These are phyloP conservation scores for Cephus cinctus DNA, from an alignment of 1,140 invertebrate genomes.

Conservation along the genomic window DNA sequence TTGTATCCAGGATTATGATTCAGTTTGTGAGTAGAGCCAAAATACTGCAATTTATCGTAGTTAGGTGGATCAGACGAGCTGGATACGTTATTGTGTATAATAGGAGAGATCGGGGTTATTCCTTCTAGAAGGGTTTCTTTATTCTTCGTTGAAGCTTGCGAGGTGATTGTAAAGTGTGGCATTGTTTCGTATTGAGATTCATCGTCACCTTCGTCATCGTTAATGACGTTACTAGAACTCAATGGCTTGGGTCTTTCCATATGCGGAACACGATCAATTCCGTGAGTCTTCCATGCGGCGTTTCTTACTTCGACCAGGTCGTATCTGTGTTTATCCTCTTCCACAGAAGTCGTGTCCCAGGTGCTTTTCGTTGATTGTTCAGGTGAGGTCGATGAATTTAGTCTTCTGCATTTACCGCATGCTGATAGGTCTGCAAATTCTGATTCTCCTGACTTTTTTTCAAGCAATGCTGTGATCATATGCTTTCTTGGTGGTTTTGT, in stretches of 20 bases:
- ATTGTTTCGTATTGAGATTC: conserved; percentile 46
- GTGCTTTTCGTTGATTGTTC: conserved; percentile 44
- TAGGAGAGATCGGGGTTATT: conserved; percentile 31
- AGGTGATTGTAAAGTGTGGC: conserved; percentile 22
- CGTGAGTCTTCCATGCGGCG: conserved; percentile 76
- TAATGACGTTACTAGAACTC: conserved; percentile 22
- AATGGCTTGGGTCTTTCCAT: conserved; percentile 49
- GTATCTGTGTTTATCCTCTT: conserved; percentile 57
- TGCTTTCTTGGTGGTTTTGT: conserved; percentile 67
- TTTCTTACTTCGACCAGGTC: conserved; percentile 69
- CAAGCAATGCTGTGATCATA: conserved; percentile 40
- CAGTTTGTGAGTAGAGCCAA: conserved; percentile 70
- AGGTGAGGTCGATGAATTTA: conserved; percentile 32
- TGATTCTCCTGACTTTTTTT: conserved; percentile 45
- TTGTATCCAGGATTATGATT: conserved; percentile 69
- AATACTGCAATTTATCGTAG: conserved; percentile 79
- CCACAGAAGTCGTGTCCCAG: conserved; percentile 10
- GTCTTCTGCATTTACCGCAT: conserved; percentile 32
- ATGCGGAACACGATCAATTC: conserved; percentile 69
- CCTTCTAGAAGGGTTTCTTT: too few species aligned
- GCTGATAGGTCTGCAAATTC: conserved; percentile 29
- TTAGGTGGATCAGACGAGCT: conserved; percentile 45
- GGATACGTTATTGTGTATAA: conserved; percentile 34
- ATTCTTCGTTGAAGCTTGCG: conserved; percentile 31
- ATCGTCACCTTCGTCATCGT: conserved; percentile 26